phyloP scores from a whole-genome alignment of 2,888 invertebrate species.

The Tenthredo notha region DNA sequence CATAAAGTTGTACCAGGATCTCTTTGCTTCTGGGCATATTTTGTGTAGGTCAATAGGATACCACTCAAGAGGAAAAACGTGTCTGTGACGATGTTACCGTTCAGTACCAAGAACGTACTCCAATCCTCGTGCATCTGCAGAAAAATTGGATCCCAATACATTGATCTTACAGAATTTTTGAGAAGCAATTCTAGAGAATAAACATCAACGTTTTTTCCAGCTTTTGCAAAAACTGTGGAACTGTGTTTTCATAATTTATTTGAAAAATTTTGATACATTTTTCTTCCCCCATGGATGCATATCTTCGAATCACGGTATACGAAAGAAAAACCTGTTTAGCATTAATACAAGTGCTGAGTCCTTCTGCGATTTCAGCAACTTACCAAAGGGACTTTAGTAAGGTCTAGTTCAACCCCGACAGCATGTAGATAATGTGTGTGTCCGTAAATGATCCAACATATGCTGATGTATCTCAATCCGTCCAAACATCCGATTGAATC shows the following conservation, averaged over 20 bases:
- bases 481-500: constrained; percentile 75
- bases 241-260: not conserved
- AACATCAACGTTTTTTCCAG: not conserved
- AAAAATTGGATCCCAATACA: not conserved
- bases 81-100: constrained; percentile 73
- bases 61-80: constrained; percentile 75
- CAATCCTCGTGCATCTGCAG: constrained; percentile 69
- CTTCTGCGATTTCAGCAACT: constrained; percentile 29
- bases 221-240: not conserved
- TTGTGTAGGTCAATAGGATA: constrained; percentile 69
- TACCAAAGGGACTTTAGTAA: constrained; percentile 64
- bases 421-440: constrained; percentile 71
- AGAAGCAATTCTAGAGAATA: not conserved
- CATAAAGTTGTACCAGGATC: constrained; percentile 77
- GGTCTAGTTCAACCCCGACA: constrained; percentile 66
- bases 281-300: not conserved
- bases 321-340: not conserved
- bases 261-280: not conserved
- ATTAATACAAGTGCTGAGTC: not conserved
- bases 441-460: constrained; percentile 75
- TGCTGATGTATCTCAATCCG: constrained; percentile 76
- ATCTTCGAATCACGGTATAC: not conserved
- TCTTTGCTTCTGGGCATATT: constrained; percentile 62
- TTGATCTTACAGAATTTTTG: not conserved
- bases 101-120: constrained; percentile 71